phyloP scores from a whole-genome alignment of 2,113 vertebrate genomes.

The Leptosomus discolor region DNA sequence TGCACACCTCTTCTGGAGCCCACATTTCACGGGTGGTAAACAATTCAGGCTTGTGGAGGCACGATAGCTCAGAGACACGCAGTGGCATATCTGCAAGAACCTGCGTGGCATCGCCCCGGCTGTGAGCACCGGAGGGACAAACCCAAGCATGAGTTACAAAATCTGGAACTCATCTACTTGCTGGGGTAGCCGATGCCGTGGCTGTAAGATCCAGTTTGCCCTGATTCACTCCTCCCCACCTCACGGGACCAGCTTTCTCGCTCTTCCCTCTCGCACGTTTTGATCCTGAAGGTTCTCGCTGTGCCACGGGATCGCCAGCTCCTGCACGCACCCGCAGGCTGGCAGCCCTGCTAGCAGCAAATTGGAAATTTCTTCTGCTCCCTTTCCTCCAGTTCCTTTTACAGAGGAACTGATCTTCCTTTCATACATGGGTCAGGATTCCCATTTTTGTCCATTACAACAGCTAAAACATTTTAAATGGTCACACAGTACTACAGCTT shows the following conservation, averaged over 20 bases:
- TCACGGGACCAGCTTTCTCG: neutral
- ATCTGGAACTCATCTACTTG: accelerated
- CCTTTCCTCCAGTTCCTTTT: neutral
- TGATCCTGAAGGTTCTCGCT: neutral
- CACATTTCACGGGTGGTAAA: neutral
- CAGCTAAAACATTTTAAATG: neutral
- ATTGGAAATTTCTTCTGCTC: neutral
- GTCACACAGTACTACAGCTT: neutral
- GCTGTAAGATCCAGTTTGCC: neutral
- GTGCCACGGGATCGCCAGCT: neutral
- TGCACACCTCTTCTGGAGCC: neutral
- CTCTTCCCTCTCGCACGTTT: neutral
- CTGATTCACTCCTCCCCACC: neutral
- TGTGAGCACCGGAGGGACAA: neutral
- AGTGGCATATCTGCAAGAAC: neutral
- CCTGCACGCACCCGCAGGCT: neutral
- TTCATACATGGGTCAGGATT: neutral
- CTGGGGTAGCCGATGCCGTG: neutral
- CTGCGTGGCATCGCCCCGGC: accelerated
- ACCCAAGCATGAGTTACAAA: accelerated
- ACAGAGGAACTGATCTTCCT: neutral
- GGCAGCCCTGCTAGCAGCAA: conserved; percentile 14
- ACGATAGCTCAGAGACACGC: accelerated
- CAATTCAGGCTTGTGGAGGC: neutral
- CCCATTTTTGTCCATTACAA: neutral